phyloP scores from a whole-genome alignment of 2,888 invertebrate species.

The Orthosia incerta region DNA sequence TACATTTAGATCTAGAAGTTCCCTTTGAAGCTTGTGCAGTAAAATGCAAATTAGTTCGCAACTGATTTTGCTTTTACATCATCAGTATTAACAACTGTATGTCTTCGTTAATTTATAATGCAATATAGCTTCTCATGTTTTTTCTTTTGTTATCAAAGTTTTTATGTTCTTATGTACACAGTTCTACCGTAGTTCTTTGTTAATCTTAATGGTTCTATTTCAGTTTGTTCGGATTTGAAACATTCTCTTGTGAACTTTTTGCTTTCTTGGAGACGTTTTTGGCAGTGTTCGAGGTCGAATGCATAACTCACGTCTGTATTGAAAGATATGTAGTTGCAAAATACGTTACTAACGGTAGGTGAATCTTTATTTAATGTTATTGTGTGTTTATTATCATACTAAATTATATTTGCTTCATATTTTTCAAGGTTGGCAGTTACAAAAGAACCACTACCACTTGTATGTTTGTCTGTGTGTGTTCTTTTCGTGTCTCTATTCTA shows the following conservation, averaged over 20 bases:
- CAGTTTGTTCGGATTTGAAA: constrained; percentile 76
- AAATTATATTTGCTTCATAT: constrained; percentile 31
- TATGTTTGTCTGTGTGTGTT: constrained; percentile 79
- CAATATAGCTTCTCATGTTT: neutral
- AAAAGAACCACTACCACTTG: constrained; percentile 78
- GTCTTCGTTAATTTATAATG: constrained; percentile 7
- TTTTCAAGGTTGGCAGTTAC: constrained; percentile 82
- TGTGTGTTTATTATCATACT: constrained; percentile 25
- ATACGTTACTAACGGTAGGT: constrained; percentile 83
- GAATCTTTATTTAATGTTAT: constrained; percentile 31
- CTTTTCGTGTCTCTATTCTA: constrained; percentile 80
- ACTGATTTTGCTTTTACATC: constrained; percentile 5
- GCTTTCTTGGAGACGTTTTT: constrained; percentile 86
- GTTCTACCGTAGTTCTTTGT: constrained; percentile 5
- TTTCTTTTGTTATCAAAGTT: constrained; percentile 6
- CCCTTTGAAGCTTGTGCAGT: constrained; percentile 11
- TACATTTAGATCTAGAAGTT: constrained; percentile 31
- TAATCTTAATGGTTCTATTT: constrained; percentile 41
- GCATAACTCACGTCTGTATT: constrained; percentile 85
- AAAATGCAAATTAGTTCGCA: constrained; percentile 20
- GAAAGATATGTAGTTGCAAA: constrained; percentile 87
- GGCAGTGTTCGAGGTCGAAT: constrained; percentile 86
- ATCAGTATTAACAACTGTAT: neutral
- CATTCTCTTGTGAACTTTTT: constrained; percentile 77
- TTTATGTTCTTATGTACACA: neutral